Evolutionary conservation across 2,113 vertebrate genomes (phyloP).

Genomic region (Junco hyemalis): DNA sequence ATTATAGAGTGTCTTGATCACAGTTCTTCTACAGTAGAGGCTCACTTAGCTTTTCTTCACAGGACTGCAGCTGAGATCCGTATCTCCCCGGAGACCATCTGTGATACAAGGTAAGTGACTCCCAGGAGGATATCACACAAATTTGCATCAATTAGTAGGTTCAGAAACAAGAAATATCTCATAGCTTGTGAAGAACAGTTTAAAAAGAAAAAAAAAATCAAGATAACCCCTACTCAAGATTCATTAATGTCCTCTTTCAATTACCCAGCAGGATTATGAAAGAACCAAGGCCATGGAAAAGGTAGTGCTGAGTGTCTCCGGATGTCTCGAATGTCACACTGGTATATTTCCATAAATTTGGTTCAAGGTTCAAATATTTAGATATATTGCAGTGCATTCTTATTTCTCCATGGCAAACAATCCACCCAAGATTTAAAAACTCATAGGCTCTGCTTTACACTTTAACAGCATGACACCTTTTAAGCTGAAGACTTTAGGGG

Average conservation of each 20-base stretch:
- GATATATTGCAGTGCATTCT: not conserved
- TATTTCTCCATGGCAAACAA: not conserved
- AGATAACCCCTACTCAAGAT: not conserved
- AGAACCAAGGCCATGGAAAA: not conserved
- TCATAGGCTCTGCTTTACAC: not conserved
- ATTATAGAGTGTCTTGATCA: conserved; percentile 40
- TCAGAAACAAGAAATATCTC: not conserved
- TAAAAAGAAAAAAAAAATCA: not conserved
- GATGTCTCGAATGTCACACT: not conserved
- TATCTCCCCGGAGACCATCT: not conserved
- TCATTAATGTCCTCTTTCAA: not conserved
- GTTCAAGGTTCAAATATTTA: not conserved
- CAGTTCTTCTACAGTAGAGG: not conserved
- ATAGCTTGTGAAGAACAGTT: not conserved
- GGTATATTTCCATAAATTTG: not conserved
- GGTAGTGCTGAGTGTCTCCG: not conserved
- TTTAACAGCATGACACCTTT: not conserved
- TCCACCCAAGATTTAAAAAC: not conserved
- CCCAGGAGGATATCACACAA: not conserved
- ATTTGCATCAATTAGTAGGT: not conserved
- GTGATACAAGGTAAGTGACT: not conserved
- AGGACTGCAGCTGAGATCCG: conserved; percentile 23
- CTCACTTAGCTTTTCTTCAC: conserved; percentile 34
- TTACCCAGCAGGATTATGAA: not conserved
- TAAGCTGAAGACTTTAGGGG: not conserved